Evolutionary conservation across 2,888 invertebrate species (phyloP), one percentile per base, ranked within the genome.

Genomic region (Fragum fragum): DNA sequence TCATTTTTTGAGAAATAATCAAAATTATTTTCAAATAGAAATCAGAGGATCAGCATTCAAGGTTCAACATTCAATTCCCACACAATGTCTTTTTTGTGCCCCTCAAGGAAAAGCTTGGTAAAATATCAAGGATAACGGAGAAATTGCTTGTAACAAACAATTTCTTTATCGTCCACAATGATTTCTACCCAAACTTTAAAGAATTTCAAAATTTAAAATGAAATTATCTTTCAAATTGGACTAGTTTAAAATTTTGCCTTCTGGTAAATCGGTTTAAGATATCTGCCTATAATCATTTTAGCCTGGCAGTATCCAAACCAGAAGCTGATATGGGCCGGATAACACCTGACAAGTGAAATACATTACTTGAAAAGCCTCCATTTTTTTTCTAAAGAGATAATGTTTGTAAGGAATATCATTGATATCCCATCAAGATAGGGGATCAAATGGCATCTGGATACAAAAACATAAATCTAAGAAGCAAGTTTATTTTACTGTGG

Each of bases 371-470:
- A 61, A 42, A 66, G n/a, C 42, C 66, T 42, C 26, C 26, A 47
- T 47, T 66, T 66, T 23, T n/a, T 42, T 42, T 32, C 66, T 42
- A 26, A 21, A 39, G 42, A 66, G 66, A 66, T 66, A 66, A 66
- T 66, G 66, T 66, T 23, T 39, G 66, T 61, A 66, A 66, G 21
- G 23, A 16, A 66, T 66, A 66, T 66, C 66, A 66, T 66, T 66
- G 66, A 66, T 66, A 66, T 39, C 21, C 66, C 66, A 39, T 66
- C 66, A 42, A 66, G 66, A 66, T 66, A 14, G 21, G 32, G 42
- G 66, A 66, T 66, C 66, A 66, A 66, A 66, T 42, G 66, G 66
- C 66, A 66, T 66, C 66, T 66, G 66, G 66, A 66, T 66, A 66
- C 66, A 42, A 66, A 66, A 66, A 66, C 23, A 66, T 66, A 42